A percentile compares a stretch with the other conserved stretches of the same genome.
Evolutionary conservation across 2,888 invertebrate genomes (phyloP).

Genomic region (Agonopterix alstromeriana): DNA sequence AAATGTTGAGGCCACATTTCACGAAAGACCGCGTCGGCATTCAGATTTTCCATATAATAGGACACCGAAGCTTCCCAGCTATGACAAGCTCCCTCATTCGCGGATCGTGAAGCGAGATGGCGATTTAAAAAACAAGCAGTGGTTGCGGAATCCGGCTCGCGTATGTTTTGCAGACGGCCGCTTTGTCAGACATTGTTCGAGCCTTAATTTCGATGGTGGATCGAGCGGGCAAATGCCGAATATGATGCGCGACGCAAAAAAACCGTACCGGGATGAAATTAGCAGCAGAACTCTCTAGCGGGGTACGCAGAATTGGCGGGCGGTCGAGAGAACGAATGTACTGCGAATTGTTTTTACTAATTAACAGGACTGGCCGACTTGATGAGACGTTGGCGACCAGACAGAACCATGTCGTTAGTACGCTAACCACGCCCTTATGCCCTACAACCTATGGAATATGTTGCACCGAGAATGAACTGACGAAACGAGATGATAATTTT

Average conservation of each 20-base stretch:
- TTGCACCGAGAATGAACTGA: background rate
- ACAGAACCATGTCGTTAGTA: slow-evolving; percentile 6
- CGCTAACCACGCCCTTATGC: background rate
- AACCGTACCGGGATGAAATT: slow-evolving; percentile 72
- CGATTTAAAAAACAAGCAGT: slow-evolving; percentile 66
- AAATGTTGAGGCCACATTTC: slow-evolving; percentile 29
- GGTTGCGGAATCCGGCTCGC: slow-evolving; percentile 67
- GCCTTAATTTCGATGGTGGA: slow-evolving; percentile 74
- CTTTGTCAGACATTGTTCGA: slow-evolving; percentile 76
- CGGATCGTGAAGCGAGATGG: slow-evolving; percentile 62
- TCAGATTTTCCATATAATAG: slow-evolving; percentile 71
- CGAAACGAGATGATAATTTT: background rate
- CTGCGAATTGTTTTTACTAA: slow-evolving; percentile 73
- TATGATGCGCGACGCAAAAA: slow-evolving; percentile 73
- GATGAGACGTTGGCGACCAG: slow-evolving; percentile 38
- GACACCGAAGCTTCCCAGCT: slow-evolving; percentile 67
- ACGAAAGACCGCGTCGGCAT: slow-evolving; percentile 38
- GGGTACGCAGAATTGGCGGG: slow-evolving; percentile 73
- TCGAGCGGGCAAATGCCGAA: slow-evolving; percentile 74
- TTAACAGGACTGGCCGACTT: slow-evolving; percentile 62
- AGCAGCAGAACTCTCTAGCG: slow-evolving; percentile 66
- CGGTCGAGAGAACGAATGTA: slow-evolving; percentile 69
- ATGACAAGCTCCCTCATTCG: slow-evolving; percentile 73
- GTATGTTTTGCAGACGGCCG: slow-evolving; percentile 74
- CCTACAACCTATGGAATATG: background rate